Base-by-base conservation (phyloP, 2,888 invertebrate genomes). In the Platycheirus rosarum region DNA sequence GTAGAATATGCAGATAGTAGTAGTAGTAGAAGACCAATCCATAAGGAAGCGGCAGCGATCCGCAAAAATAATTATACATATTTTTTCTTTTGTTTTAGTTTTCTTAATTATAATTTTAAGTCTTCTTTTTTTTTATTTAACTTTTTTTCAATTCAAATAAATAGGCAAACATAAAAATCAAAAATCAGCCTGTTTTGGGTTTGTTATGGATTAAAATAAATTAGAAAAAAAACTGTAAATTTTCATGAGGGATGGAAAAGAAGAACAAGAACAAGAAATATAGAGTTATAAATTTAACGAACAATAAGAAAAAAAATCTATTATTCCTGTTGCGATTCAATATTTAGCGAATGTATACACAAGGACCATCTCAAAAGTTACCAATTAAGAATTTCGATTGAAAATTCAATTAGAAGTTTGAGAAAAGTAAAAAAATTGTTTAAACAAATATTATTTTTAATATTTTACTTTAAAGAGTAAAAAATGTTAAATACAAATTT, bases 341-440 rank as follows among this genome's bases (percentile, higher is more conserved):
- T 68, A 82, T 71, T 82, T 86, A 87, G 87, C 88, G 87, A 89
- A 88, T 89, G 87, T 89, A 57, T 57, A 89, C 88, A 89, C 94
- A 95, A 95, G 95, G 95, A 96, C 95, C 96, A 96, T 95, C 95
- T 96, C 96, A 95, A 95, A 95, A 95, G 95, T 95, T 95, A 95
- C 95, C 94, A 94, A 93, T 92, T 92, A 91, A 88, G 88, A 89
- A 87, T 82, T 84, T 84, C 84, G 73, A 77, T 84, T 46, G 44
- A 65, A 35, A 77, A 60, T 65, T 77, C 57, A 73, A 84, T 57
- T 65, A 69, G 44, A 65, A 65, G 40, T 51, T 46, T 46, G 16
- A 53, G 37, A 63, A 77, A 65, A 75, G 29, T 6, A 63, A 51
- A 18, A 11, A 53, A 62, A 53, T 37, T 18, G 11, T 23, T 6